Percentiles rank a stretch among this genome's conserved stretches.
Evolutionary conservation across 2,113 vertebrate species (phyloP).

Genomic region (Eudyptes chrysolophus): DNA sequence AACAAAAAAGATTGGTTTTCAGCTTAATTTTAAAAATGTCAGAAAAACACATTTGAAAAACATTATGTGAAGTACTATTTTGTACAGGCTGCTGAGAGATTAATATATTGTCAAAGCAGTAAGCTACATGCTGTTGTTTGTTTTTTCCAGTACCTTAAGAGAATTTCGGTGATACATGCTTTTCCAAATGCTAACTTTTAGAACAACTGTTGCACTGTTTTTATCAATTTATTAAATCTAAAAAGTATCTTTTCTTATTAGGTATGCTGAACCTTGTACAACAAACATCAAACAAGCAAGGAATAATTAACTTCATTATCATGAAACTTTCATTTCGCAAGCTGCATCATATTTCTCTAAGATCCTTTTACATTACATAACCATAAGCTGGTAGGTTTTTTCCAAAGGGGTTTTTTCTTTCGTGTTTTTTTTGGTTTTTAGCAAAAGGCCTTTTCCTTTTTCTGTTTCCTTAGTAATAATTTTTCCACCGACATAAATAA

Average conservation of each 20-base stretch:
- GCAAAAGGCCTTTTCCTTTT: neutral
- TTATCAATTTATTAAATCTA: neutral
- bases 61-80: conserved; percentile 1
- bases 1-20: neutral
- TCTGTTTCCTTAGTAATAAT: neutral
- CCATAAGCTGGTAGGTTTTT: neutral
- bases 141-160: neutral
- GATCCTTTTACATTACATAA: neutral
- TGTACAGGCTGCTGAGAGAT: neutral
- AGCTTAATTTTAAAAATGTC: conserved; percentile 29
- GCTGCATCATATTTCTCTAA: neutral
- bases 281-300: neutral
- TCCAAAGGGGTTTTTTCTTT: neutral
- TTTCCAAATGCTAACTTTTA: neutral
- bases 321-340: neutral
- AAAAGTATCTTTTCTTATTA: neutral
- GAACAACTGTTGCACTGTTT: neutral
- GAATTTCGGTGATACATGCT: neutral
- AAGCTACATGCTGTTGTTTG: neutral
- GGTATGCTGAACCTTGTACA: neutral
- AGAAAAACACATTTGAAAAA: conserved; percentile 11
- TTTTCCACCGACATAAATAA: neutral
- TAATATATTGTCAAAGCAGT: conserved; percentile 24
- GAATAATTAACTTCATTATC: neutral
- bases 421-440: neutral